phyloP scores from a whole-genome alignment of 2,113 vertebrate species.

The Triplophysa dalaica region DNA sequence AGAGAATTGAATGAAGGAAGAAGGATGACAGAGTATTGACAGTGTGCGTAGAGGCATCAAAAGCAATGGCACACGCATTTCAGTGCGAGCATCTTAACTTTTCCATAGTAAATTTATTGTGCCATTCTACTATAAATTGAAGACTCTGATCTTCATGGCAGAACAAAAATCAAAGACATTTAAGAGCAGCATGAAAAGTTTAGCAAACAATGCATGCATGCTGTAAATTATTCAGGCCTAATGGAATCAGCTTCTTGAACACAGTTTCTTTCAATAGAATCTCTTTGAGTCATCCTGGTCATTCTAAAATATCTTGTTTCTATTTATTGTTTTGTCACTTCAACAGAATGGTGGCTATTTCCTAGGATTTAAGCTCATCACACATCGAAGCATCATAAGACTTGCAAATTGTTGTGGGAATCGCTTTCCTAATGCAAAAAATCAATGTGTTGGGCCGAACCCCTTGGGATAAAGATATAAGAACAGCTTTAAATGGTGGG shows the following conservation, averaged over 20 bases:
- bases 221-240: conserved; percentile 59
- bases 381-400: neutral
- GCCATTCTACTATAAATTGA: neutral
- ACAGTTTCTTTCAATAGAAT: conserved; percentile 45
- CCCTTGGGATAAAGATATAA: neutral
- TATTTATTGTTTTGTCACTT: neutral
- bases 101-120: conserved; percentile 7
- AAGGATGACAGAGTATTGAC: neutral
- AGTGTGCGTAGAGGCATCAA: neutral
- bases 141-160: neutral
- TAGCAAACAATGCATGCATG: neutral
- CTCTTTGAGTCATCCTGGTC: neutral
- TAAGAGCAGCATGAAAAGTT: conserved; percentile 2
- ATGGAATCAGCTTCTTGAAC: conserved; percentile 32
- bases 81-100: conserved; percentile 3
- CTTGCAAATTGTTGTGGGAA: conserved; percentile 4
- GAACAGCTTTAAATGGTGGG: neutral
- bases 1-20: conserved; percentile 52
- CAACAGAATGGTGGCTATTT: neutral
- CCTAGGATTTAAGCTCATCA: neutral
- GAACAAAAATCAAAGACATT: conserved; percentile 32
- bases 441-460: neutral
- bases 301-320: neutral
- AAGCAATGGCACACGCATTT: neutral
- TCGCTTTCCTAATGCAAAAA: conserved; percentile 1